phyloP scores from a whole-genome alignment of 2,797 vertebrate species.

The Neosilurus mollespiculum region DNA sequence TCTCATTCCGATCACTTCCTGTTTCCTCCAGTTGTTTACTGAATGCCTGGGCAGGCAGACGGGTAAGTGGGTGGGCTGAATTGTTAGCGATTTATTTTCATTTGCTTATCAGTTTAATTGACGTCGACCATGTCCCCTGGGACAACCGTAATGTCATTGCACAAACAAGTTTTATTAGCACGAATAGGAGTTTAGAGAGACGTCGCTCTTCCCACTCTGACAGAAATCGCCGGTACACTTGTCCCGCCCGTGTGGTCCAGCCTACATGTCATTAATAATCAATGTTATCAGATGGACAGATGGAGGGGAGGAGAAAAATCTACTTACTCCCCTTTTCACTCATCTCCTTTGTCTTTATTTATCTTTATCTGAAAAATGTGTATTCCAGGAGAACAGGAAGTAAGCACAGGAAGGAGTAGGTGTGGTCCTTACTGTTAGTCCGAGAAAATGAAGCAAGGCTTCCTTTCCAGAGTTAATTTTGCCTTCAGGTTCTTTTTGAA shows the following conservation, averaged over 20 bases:
- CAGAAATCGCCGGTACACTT: conserved; percentile 26
- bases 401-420: background rate
- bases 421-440: background rate
- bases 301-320: conserved; percentile 12
- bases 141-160: conserved; percentile 68
- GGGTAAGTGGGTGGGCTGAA: conserved; percentile 45
- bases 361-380: conserved; percentile 31
- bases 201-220: conserved; percentile 46
- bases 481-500: background rate
- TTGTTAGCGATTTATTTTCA: conserved; percentile 71
- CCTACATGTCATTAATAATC: conserved; percentile 55
- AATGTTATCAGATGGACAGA: conserved; percentile 32
- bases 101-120: conserved; percentile 77
- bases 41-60: conserved; percentile 58
- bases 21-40: conserved; percentile 68
- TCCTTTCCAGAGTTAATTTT: background rate
- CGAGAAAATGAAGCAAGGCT: background rate
- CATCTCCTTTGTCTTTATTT: conserved; percentile 46
- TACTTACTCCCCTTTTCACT: conserved; percentile 52
- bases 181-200: conserved; percentile 64
- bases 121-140: conserved; percentile 63
- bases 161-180: conserved; percentile 77
- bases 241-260: conserved; percentile 44
- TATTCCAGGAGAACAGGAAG: conserved; percentile 14
- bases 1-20: conserved; percentile 65